Percentiles rank a stretch among this genome's conserved stretches.
These are phyloP conservation scores for Margarornis squamiger DNA, from an alignment of 2,797 vertebrate genomes.

Conservation along the genomic window DNA sequence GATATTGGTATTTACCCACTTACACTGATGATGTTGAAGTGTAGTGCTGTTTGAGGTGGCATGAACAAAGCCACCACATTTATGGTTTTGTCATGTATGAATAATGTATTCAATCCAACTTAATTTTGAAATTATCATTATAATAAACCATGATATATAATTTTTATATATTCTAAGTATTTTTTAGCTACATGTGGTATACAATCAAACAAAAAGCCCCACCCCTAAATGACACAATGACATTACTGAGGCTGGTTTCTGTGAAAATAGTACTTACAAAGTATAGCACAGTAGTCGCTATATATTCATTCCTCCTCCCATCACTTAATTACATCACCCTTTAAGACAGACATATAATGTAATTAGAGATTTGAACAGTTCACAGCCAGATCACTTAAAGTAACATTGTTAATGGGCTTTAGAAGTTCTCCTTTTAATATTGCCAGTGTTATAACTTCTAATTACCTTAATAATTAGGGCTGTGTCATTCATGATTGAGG, in stretches of 20 bases:
- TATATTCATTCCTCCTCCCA: conserved; percentile 78
- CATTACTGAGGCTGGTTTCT: conserved; percentile 46
- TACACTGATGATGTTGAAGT: neutral
- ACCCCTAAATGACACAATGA: conserved; percentile 55
- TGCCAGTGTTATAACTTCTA: conserved; percentile 93
- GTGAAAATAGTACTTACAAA: conserved; percentile 72
- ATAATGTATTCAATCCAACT: neutral
- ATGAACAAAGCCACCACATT: neutral
- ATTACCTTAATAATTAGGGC: conserved; percentile 97
- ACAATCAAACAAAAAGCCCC: neutral
- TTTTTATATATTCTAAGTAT: conserved; percentile 17
- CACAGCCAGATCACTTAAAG: conserved; percentile 97
- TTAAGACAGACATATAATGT: conserved; percentile 91
- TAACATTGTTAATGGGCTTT: conserved; percentile 93
- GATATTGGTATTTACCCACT: neutral
- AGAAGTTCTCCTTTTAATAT: conserved; percentile 86
- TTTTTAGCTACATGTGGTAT: conserved; percentile 11
- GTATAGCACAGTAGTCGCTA: conserved; percentile 61
- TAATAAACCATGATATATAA: neutral
- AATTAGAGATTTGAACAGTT: conserved; percentile 97
- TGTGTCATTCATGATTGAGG: conserved; percentile 92
- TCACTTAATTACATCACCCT: conserved; percentile 95
- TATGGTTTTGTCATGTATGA: neutral
- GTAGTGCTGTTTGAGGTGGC: neutral
- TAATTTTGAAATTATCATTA: neutral